phyloP scores from a whole-genome alignment of 2,113 vertebrate genomes.

The Cephalopholis sonnerati region DNA sequence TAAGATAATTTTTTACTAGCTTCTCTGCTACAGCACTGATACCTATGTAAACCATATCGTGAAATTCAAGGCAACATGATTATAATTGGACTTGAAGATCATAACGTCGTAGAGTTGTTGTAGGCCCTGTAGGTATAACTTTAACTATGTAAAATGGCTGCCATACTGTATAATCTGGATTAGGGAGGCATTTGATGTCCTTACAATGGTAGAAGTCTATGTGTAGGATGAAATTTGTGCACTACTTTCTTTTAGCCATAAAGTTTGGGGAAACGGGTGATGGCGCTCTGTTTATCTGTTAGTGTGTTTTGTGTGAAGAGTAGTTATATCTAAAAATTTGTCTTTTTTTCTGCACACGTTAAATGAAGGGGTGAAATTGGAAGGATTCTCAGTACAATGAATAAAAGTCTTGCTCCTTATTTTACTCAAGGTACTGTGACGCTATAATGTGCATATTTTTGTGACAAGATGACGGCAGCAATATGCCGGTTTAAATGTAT shows the following conservation, averaged over 20 bases:
- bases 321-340: conserved; percentile 55
- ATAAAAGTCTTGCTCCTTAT: conserved; percentile 85
- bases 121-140: conserved; percentile 61
- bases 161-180: conserved; percentile 74
- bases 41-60: conserved; percentile 59
- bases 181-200: conserved; percentile 62
- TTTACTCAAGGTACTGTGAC: conserved; percentile 87
- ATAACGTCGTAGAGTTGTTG: conserved; percentile 57
- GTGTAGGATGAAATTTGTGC: conserved; percentile 75
- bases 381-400: conserved; percentile 79
- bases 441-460: conserved; percentile 92
- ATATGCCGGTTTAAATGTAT: conserved; percentile 91
- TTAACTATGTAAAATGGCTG: conserved; percentile 71
- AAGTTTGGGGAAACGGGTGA: conserved; percentile 60
- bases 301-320: conserved; percentile 73
- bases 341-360: conserved; percentile 47
- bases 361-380: conserved; percentile 63
- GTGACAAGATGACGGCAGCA: conserved; percentile 91
- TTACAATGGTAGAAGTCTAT: conserved; percentile 69
- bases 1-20: conserved; percentile 76
- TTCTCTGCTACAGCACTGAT: conserved; percentile 75
- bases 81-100: conserved; percentile 86
- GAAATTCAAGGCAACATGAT: conserved; percentile 89
- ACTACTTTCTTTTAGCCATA: conserved; percentile 76
- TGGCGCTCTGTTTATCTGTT: conserved; percentile 71